Base-by-base conservation (phyloP, 2,113 vertebrate genomes). In the Fukomys damarensis region DNA sequence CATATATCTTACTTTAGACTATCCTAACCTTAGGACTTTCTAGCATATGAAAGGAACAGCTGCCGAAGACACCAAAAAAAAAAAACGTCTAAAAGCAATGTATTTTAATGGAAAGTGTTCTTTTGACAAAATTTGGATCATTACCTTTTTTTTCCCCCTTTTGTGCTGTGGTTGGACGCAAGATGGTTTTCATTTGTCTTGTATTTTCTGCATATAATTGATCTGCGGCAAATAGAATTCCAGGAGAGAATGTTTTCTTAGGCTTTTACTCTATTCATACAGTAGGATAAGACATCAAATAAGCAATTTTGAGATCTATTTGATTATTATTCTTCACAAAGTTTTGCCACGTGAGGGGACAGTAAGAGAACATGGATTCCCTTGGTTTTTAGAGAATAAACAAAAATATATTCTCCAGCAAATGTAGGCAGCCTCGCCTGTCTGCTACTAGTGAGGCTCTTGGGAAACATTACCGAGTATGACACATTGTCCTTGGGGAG, bases 181-280 rank as follows among this genome's bases (percentile, higher is more conserved):
- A 94, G 87, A 76, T 4, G 22, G 93, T 84, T 86, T 43, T 91
- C 92, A 54, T 92, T 89, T 96, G 63, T 91, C 24, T 43, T 49
- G 43, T 79, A 54, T 97, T 96, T 91, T 93, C 93, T 96, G 30
- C 41, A 95, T 96, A 30, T 56, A 95, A 96, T 96, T 83, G 82
- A 94, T 95, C n/a, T 14, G 22, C 91, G 41, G 77, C 49, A 86
- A 95, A 93, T 4, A 58, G 30, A 41, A 52, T 82, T 88, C 70
- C 20, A 58, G 89, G 7, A 89, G 32, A 94, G 24, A 76, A 43
- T 79, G 3, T 82, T 96, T 86, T 89, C 74, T 89, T 54, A 54
- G 41, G 19, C 43, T 65, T 41, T 84, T 43, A 30, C 7, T 89
- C 22, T n/a, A 63, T 76, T 56, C 49, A 30, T 8, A 3, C 52